Percentiles rank a stretch among this genome's conserved stretches.
Evolutionary conservation across 2,113 vertebrate genomes (phyloP).

Genomic region (Entosphenus tridentatus): DNA sequence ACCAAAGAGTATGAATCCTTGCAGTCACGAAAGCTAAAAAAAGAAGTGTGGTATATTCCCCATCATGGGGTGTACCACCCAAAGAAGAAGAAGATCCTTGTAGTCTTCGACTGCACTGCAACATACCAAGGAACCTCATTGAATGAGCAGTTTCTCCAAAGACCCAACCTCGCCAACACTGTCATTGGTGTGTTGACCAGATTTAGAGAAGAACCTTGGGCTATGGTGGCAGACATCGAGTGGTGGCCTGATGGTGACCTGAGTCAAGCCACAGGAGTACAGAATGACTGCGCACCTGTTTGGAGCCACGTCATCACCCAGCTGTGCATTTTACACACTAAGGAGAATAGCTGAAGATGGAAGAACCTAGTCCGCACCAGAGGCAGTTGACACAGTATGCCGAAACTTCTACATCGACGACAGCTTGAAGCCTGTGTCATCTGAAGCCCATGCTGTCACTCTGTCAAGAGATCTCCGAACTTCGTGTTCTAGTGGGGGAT

Average conservation of each 20-base stretch:
- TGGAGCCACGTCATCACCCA: slow-evolving; percentile 10
- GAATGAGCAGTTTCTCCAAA: background rate
- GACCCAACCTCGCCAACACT: too few relatives aligned
- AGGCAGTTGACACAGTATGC: too few relatives aligned
- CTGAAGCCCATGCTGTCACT: slow-evolving; percentile 1
- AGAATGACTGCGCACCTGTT: slow-evolving; percentile 10
- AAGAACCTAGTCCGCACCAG: background rate
- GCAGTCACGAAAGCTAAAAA: too few relatives aligned
- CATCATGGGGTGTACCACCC: too few relatives aligned
- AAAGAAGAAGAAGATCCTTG: background rate
- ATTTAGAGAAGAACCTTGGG: slow-evolving; percentile 6
- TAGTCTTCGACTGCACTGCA: background rate
- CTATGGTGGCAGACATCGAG: slow-evolving; percentile 11
- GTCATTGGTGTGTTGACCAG: background rate
- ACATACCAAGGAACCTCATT: slow-evolving; percentile 7
- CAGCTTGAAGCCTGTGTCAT: background rate
- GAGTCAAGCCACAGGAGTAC: slow-evolving; percentile 6
- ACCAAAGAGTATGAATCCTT: too few relatives aligned
- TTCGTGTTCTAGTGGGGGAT: background rate
- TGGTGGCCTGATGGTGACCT: slow-evolving; percentile 11
- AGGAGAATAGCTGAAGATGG: slow-evolving; percentile 9
- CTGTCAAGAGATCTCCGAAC: slow-evolving; percentile 5
- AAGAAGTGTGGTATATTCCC: too few relatives aligned
- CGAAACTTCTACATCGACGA: background rate
- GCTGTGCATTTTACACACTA: slow-evolving; percentile 10